Evolutionary conservation across 2,797 vertebrate genomes (phyloP), one percentile per base, ranked within the genome.

Genomic region (Loriculus beryllinus): DNA sequence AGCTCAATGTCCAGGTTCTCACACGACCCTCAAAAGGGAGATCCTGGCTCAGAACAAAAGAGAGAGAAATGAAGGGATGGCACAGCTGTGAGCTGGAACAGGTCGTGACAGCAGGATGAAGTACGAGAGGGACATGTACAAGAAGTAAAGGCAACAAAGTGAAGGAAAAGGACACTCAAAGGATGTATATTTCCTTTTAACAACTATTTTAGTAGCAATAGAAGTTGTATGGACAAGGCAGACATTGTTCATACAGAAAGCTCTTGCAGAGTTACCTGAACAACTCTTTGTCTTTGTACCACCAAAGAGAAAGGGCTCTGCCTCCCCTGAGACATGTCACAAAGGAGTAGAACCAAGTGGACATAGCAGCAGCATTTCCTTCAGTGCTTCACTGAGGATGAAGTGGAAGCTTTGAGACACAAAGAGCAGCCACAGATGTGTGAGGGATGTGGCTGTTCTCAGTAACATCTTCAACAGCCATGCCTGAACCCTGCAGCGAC

Each of bases 311-410:
- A 74, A 47, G 10, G n/a, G 17, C 17, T 67, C 72, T 81, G 51
- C 11, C 49, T 68, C 25, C 20, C 12, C 2, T 49, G 10, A n/a
- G 13, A 20, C 0, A 2, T n/a, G 20, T 12, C 67, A 52, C 0
- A 0, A 56, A 80, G 39, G 10, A 2, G 0, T 19, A 51, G 28
- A 33, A 4, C 20, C 54, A 40, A 49, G 64, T 14, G 21, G 39
- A 57, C 85, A 37, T 8, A 16, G 22, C 51, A 76, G 48, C 8
- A 0, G 6, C 18, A 12, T 31, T 83, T 78, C 43, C 33, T 63
- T 21, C 56, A 51, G 43, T 54, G 33, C 62, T 71, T 56, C 65
- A 8, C 31, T 37, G 57, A 40, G 33, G 29, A 3, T 3, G 7
- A 91, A 86, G 20, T 6, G 23, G 35, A 78, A 79, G 57, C 48